phyloP scores from a whole-genome alignment of 2,797 vertebrate species.

The Linurgus olivaceus region DNA sequence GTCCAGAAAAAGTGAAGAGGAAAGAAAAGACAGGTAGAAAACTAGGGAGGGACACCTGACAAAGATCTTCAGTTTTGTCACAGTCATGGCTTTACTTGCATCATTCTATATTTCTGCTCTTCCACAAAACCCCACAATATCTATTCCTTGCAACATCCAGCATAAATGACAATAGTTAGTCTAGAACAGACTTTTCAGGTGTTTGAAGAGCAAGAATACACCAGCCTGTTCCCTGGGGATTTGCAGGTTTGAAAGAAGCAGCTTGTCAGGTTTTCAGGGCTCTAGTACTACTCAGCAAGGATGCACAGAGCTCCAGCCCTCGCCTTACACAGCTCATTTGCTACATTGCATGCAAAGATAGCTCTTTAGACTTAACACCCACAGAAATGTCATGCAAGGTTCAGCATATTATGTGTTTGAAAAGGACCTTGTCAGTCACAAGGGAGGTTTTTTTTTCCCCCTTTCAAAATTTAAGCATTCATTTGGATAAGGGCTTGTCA shows the following conservation, averaged over 20 bases:
- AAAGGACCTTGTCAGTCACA: slow-evolving; percentile 45
- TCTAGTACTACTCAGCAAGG: background rate
- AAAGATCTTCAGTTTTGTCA: background rate
- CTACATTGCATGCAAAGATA: background rate
- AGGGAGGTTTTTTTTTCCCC: background rate
- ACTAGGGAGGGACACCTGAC: background rate
- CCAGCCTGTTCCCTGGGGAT: background rate
- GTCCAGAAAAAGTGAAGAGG: background rate
- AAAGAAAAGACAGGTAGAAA: background rate
- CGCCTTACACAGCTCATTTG: background rate
- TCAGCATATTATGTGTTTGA: background rate
- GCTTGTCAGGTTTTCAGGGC: background rate
- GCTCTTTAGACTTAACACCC: slow-evolving; percentile 26
- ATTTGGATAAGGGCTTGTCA: slow-evolving; percentile 25
- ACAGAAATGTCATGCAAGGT: background rate
- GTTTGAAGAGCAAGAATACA: background rate
- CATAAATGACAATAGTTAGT: background rate
- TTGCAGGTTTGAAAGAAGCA: background rate
- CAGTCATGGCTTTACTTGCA: background rate
- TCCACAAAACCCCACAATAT: background rate
- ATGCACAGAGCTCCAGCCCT: background rate
- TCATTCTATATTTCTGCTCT: background rate
- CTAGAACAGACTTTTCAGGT: background rate
- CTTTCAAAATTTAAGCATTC: background rate
- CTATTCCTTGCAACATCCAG: background rate